These are phyloP conservation scores for Scaptomyza reducta DNA, from an alignment of 2,888 invertebrate species.

Conservation along the genomic window DNA sequence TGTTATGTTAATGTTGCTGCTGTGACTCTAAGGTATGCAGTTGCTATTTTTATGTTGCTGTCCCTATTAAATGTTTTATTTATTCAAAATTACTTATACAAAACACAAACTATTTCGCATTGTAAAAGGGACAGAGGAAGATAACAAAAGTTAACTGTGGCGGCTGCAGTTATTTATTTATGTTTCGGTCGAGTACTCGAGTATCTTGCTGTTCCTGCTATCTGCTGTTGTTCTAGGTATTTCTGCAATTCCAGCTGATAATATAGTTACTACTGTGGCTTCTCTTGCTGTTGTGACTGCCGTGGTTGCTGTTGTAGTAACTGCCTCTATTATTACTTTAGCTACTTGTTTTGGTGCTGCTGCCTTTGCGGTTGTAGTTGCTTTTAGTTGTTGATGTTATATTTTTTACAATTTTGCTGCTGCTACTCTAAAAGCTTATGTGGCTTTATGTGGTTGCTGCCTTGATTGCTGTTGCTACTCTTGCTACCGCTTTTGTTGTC, in stretches of 20 bases:
- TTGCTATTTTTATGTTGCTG: neutral
- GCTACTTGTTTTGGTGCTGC: neutral
- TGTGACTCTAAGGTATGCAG: neutral
- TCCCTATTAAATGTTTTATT: neutral
- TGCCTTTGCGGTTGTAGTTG: neutral
- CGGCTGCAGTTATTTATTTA: neutral
- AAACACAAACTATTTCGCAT: neutral
- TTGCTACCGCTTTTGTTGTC: neutral
- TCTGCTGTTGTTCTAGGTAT: neutral
- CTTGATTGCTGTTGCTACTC: constrained; percentile 4
- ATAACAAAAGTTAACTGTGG: neutral
- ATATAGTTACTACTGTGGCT: neutral
- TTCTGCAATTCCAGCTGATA: neutral
- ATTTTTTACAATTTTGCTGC: constrained; percentile 16
- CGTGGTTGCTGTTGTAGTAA: neutral
- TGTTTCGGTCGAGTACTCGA: neutral
- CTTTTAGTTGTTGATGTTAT: constrained; percentile 9
- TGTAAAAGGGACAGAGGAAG: neutral
- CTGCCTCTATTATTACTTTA: neutral
- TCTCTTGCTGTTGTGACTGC: neutral
- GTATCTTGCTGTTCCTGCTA: neutral
- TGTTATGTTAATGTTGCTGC: neutral
- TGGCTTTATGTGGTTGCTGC: constrained; percentile 6
- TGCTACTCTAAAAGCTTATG: neutral
- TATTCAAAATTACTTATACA: neutral